Conservation (phyloP, 2,113 vertebrate genomes). For the Proteles cristata region DNA sequence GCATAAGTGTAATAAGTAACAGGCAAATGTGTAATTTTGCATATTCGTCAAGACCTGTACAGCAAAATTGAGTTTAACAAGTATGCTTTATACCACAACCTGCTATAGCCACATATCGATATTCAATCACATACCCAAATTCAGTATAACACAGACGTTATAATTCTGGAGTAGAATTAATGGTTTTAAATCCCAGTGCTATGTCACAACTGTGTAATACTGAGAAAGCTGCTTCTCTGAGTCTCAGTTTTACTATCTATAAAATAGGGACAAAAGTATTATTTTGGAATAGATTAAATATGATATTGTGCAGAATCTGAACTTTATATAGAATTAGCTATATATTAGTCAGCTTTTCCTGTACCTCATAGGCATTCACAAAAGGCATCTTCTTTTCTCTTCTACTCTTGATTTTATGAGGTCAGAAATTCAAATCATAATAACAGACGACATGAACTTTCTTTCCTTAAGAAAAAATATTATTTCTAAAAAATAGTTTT, state of each 20-base stretch:
- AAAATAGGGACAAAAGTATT: background rate
- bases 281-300: background rate
- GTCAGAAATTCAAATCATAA: conserved; percentile 13
- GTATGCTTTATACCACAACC: background rate
- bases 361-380: background rate
- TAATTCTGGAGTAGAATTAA: background rate
- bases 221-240: background rate
- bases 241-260: background rate
- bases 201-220: background rate
- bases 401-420: background rate
- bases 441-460: background rate
- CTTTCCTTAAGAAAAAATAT: background rate
- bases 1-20: background rate
- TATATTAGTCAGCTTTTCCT: background rate
- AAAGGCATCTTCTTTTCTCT: background rate
- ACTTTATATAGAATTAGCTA: background rate
- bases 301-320: background rate
- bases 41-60: background rate
- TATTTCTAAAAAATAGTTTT: conserved; percentile 15
- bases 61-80: background rate
- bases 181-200: background rate
- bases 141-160: background rate
- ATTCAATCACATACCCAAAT: background rate
- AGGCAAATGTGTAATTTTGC: background rate
- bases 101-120: background rate